Evolutionary conservation across 2,888 invertebrate species (phyloP), one percentile per base, ranked within the genome.

Genomic region (Alloscopus bannaensis): DNA sequence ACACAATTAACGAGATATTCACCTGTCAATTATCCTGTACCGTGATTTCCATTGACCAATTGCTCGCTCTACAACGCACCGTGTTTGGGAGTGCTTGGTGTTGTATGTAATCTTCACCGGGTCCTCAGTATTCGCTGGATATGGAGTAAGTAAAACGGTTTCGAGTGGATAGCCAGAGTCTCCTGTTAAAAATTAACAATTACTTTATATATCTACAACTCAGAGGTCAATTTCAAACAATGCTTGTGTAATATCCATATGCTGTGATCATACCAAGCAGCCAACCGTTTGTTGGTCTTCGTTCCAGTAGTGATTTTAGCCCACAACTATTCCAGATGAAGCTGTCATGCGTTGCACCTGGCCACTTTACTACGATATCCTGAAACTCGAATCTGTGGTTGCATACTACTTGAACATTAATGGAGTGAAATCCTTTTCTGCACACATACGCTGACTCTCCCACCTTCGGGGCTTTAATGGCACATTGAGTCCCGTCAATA

Each of bases 401-500:
- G 24, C 42, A 42, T 3, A 86, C 77, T 3, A 84, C 80, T 78
- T 86, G 86, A 3, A 80, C 57, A 55, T 86, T 87, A 0, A 87
- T 81, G 0, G 86, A 83, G 65, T 86, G 85, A 50, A 36, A 83
- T 0, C 62, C 26, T 76, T 87, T 86, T 40, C 84, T 60, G 29
- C 75, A 81, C 0, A 85, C 81, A 73, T 72, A 86, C 1, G 60
- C 42, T 0, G 42, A 13, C 52, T 83, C 81, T 59, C 84, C 52
- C 22, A 42, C 45, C 6, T n/a, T 26, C 1, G 83, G 82, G 4
- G 84, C 45, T 40, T 72, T 84, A 1, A 86, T 86, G 3, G 80
- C 64, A 20, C 83, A 47, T 8, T 86, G 86, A 13, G 84, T 84
- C 0, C 86, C 85, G 52, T 86, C 86, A 3, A 86, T 66, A 18